A percentile compares a stretch with the other conserved stretches of the same genome.
These are phyloP conservation scores for Zonitis immaculata DNA, from an alignment of 2,888 invertebrate genomes.

Conservation along the genomic window DNA sequence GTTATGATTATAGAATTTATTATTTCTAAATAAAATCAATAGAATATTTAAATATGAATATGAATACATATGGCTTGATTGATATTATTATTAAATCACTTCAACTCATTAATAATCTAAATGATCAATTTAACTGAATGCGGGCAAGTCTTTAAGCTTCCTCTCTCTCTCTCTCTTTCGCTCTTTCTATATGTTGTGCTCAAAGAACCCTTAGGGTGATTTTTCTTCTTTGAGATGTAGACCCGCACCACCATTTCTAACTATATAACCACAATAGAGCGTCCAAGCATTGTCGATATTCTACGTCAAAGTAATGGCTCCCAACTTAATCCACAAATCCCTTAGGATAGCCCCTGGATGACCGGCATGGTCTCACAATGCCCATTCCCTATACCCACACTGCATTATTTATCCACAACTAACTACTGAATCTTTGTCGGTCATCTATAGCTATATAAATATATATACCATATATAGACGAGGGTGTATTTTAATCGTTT, in stretches of 20 bases:
- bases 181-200: too few species aligned
- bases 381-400: conserved; percentile 38
- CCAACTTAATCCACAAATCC: conserved; percentile 47
- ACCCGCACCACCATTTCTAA: conserved; percentile 20
- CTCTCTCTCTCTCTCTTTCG: too few species aligned
- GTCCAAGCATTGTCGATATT: conserved; percentile 41
- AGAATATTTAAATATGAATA: too few species aligned
- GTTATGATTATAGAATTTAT: conserved; percentile 32
- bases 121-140: conserved; percentile 34
- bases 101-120: conserved; percentile 21
- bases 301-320: conserved; percentile 44
- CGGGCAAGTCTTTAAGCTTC: conserved; percentile 32
- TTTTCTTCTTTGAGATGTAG: conserved; percentile 29
- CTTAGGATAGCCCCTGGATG: conserved; percentile 40
- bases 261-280: conserved; percentile 24
- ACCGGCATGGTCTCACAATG: conserved; percentile 44
- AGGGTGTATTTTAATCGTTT: conserved; percentile 1
- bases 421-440: conserved; percentile 47
- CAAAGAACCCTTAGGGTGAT: conserved; percentile 30
- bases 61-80: too few species aligned
- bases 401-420: conserved; percentile 49
- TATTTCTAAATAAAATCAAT: too few species aligned
- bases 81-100: too few species aligned
- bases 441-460: conserved; percentile 16
- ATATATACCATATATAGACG: too few species aligned